A percentile compares a stretch with the other conserved stretches of the same genome.
Evolutionary conservation across 2,113 vertebrate species (phyloP).

Genomic region (Chinchilla lanigera): DNA sequence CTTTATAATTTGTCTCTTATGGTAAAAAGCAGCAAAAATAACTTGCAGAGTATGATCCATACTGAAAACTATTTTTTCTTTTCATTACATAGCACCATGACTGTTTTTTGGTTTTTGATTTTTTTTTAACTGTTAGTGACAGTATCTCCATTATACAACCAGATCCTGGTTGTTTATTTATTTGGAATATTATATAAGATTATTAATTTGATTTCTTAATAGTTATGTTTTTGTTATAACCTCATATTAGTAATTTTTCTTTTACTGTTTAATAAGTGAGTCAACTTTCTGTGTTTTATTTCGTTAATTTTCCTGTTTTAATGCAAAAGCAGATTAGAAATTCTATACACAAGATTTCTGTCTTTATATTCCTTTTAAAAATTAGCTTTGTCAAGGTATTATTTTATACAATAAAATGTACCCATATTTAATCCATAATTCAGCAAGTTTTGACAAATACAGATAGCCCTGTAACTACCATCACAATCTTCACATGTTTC

Average conservation of each 20-base stretch:
- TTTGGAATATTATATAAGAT: neutral
- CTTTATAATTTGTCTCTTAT: neutral
- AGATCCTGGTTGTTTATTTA: neutral
- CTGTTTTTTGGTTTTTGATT: neutral
- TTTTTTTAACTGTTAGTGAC: neutral
- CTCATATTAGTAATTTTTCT: neutral
- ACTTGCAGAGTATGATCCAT: neutral
- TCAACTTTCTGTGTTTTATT: neutral
- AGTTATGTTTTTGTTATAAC: neutral
- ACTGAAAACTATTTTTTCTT: neutral
- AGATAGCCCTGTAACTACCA: neutral
- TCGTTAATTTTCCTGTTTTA: neutral
- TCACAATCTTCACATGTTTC: neutral
- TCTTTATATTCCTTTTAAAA: slow-evolving; percentile 32
- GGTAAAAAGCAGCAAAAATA: neutral
- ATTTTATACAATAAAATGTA: neutral
- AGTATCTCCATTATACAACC: neutral
- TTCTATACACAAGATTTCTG: neutral
- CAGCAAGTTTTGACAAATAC: neutral
- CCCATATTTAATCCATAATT: neutral
- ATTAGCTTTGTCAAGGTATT: neutral
- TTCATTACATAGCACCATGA: neutral
- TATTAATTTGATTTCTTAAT: slow-evolving; percentile 31
- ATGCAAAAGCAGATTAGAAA: slow-evolving; percentile 6
- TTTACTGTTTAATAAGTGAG: neutral